These are phyloP conservation scores for Agonopterix heracliana DNA, from an alignment of 2,888 invertebrate species.

Conservation along the genomic window DNA sequence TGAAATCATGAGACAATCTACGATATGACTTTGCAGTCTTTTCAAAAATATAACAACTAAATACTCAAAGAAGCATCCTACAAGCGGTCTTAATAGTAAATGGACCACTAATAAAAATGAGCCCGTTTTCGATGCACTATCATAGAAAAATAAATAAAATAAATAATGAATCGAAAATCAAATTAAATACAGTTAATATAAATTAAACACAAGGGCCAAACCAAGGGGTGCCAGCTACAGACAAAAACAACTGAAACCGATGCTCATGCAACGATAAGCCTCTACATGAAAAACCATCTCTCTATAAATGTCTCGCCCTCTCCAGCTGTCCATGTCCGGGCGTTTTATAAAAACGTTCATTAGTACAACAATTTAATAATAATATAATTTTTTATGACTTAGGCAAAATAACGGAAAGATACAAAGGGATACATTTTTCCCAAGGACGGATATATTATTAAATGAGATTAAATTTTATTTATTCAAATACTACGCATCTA, in stretches of 20 bases:
- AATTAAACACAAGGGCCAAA: conserved; percentile 67
- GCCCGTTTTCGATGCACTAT: conserved; percentile 31
- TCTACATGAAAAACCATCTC: conserved; percentile 50
- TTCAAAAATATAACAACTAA: conserved; percentile 32
- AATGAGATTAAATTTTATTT: not conserved
- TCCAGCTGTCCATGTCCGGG: conserved; percentile 6
- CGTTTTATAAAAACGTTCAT: too few species aligned
- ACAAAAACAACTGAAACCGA: conserved; percentile 48
- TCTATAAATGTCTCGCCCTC: conserved; percentile 35
- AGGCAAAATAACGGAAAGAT: not conserved
- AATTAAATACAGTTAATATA: conserved; percentile 25
- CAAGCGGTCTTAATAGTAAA: conserved; percentile 31
- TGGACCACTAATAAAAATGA: conserved; percentile 26
- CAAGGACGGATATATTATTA: conserved; percentile 5
- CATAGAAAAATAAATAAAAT: conserved; percentile 15
- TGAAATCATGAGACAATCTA: conserved; percentile 39
- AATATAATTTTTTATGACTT: not conserved
- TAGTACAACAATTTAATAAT: too few species aligned
- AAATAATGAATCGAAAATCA: conserved; percentile 29
- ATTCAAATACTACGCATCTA: not conserved
- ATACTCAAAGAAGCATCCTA: conserved; percentile 30
- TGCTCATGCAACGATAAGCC: conserved; percentile 66
- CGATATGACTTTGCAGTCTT: conserved; percentile 56
- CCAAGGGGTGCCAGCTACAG: conserved; percentile 74
- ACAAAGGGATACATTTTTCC: not conserved